These are phyloP conservation scores for Pterobdella sp. DNA, from an alignment of 2,888 invertebrate species.

Conservation along the genomic window DNA sequence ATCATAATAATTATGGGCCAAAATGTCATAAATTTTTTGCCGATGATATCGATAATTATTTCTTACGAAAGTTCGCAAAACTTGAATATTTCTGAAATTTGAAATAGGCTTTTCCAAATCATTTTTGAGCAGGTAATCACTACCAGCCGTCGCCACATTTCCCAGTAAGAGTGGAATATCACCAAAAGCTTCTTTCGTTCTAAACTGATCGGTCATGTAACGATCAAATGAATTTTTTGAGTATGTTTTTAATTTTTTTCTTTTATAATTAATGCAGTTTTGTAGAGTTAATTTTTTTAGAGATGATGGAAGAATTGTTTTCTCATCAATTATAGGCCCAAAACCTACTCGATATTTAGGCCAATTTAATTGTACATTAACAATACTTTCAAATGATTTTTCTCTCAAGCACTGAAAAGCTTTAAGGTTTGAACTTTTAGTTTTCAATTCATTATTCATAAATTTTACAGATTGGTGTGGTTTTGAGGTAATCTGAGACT, in stretches of 20 bases:
- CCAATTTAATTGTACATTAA: constrained; percentile 42
- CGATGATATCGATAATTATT: constrained; percentile 92
- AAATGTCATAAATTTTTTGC: constrained; percentile 84
- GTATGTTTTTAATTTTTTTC: background rate
- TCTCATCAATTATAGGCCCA: constrained; percentile 42
- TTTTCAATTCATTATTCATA: no score
- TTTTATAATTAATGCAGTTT: background rate
- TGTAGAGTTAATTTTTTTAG: constrained; percentile 23
- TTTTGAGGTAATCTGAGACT: no score
- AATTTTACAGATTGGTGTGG: no score
- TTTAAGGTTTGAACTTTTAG: constrained; percentile 3
- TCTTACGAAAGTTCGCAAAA: constrained; percentile 73
- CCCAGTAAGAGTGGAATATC: constrained; percentile 43
- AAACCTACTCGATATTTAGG: constrained; percentile 47
- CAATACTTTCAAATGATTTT: constrained; percentile 64
- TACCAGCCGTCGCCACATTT: constrained; percentile 58
- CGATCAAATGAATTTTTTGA: background rate
- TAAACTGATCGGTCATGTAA: background rate
- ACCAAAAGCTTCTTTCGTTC: constrained; percentile 12
- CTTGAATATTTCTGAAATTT: constrained; percentile 77
- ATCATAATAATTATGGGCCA: constrained; percentile 87
- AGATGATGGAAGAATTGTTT: constrained; percentile 31
- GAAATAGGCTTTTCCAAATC: constrained; percentile 83
- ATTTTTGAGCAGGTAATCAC: constrained; percentile 76
- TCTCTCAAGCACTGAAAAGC: constrained; percentile 43